A percentile compares a stretch with the other conserved stretches of the same genome.
These are phyloP conservation scores for Myripristis murdjan DNA, from an alignment of 2,797 vertebrate species.

Conservation along the genomic window DNA sequence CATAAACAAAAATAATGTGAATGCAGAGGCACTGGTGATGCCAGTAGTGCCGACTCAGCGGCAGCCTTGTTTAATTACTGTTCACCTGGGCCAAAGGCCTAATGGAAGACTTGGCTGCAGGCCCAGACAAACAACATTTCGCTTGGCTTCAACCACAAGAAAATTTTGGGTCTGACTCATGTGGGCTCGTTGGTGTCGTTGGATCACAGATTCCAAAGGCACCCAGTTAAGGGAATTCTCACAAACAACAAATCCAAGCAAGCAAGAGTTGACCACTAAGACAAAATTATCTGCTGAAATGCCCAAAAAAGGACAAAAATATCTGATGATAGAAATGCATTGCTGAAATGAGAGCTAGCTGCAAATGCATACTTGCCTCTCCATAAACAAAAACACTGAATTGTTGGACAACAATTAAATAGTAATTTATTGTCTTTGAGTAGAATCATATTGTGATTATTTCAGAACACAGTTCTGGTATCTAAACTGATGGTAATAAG, in stretches of 20 bases:
- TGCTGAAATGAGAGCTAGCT: too few species aligned
- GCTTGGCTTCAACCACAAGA: slow-evolving; percentile 66
- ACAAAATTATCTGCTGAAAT: slow-evolving; percentile 1
- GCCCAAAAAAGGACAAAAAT: neutral
- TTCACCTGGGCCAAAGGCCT: slow-evolving; percentile 85
- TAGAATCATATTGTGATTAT: too few species aligned
- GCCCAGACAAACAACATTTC: slow-evolving; percentile 84
- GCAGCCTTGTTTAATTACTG: slow-evolving; percentile 80
- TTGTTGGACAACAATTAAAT: too few species aligned
- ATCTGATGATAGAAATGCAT: too few species aligned
- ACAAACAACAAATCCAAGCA: slow-evolving; percentile 15
- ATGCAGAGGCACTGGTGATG: slow-evolving; percentile 66
- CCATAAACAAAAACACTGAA: too few species aligned
- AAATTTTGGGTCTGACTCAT: slow-evolving; percentile 71
- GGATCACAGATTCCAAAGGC: slow-evolving; percentile 49
- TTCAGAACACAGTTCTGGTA: too few species aligned
- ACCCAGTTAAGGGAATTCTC: slow-evolving; percentile 50
- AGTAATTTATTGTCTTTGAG: too few species aligned
- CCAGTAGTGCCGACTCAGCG: slow-evolving; percentile 73
- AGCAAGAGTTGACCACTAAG: neutral
- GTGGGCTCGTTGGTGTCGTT: slow-evolving; percentile 51
- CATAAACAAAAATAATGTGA: slow-evolving; percentile 75
- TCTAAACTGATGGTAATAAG: too few species aligned
- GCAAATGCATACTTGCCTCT: too few species aligned
- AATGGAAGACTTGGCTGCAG: slow-evolving; percentile 84